These are phyloP conservation scores for Calonectris borealis DNA, from an alignment of 2,113 vertebrate genomes.

Conservation along the genomic window DNA sequence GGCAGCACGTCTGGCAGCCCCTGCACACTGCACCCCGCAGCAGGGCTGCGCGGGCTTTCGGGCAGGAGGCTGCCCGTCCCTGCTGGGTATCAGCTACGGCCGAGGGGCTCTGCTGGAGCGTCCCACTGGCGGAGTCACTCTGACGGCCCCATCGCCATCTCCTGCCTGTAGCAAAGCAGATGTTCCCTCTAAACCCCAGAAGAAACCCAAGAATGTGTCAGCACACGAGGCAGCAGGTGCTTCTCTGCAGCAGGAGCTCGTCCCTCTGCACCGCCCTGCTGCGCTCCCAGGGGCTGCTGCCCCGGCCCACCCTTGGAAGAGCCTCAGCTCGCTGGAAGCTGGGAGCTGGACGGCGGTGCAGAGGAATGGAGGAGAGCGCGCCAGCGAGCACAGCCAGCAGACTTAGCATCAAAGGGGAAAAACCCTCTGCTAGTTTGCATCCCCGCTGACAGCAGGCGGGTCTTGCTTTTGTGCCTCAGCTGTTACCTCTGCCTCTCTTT, in stretches of 20 bases:
- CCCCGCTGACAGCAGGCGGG: not conserved
- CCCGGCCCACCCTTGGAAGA: not conserved
- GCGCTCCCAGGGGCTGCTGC: not conserved
- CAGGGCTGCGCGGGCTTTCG: accelerated
- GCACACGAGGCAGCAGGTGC: constrained; percentile 72
- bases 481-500: constrained; percentile 23
- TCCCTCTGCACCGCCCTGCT: not conserved
- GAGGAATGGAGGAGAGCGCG: not conserved
- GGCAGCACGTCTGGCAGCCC: not conserved
- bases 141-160: accelerated
- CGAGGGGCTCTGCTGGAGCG: accelerated
- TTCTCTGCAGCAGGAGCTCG: constrained; percentile 66
- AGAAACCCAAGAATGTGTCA: constrained; percentile 76
- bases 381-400: not conserved
- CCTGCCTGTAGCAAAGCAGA: not conserved
- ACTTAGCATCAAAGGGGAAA: not conserved
- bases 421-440: not conserved
- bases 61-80: not conserved
- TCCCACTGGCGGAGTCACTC: accelerated
- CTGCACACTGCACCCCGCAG: accelerated
- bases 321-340: not conserved
- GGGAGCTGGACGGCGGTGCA: not conserved
- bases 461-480: not conserved
- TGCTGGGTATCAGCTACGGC: accelerated
- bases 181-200: not conserved